Base-by-base conservation (phyloP, 2,797 vertebrate species). In the Coluber constrictor region DNA sequence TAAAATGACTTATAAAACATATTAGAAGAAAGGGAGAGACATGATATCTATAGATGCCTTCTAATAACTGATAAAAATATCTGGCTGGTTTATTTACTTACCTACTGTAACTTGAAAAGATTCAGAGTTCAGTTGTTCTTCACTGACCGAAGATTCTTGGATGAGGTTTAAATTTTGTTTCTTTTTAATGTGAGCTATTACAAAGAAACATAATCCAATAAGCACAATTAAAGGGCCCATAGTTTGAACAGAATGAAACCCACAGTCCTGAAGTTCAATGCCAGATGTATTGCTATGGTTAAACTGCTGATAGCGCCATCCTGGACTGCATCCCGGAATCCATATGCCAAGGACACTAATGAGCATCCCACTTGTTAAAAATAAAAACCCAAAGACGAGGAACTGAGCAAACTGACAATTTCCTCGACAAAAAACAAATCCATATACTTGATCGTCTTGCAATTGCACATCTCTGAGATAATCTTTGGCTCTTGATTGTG, bases 201-300 rank as follows among this genome's bases (percentile, higher is more conserved):
- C 97, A 0, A 98, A 98, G 96, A 98, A 98, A 95, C 97, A 98
- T 92, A 98, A 93, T 18, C 98, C 98, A 95, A 98, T 96, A 9
- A 98, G 97, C 91, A 98, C 97, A 93, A 98, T 97, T 95, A 98
- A 94, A 61, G 98, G 98, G 83, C 98, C 98, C 97, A 98, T 95
- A 95, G 98, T 98, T 94, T 98, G 98, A 90, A 98, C 96, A 47
- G 98, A 98, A 92, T 98, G 96, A 93, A 98, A 97, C 55, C 97
- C 97, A 93, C 98, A 98, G 89, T 96, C 95, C 94, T 94, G 97
- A 91, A 96, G 88, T 54, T 97, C 96, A 2, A 32, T 0, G 0
- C 94, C 94, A 51, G 93, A 93, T 3, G 32, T 90, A 86, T 93
- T 88, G 0, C 97, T 97, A 70, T 96, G 94, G 32, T 98, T 98